These are phyloP conservation scores for Nannoperca obscura DNA, from an alignment of 2,797 vertebrate species.

Conservation along the genomic window DNA sequence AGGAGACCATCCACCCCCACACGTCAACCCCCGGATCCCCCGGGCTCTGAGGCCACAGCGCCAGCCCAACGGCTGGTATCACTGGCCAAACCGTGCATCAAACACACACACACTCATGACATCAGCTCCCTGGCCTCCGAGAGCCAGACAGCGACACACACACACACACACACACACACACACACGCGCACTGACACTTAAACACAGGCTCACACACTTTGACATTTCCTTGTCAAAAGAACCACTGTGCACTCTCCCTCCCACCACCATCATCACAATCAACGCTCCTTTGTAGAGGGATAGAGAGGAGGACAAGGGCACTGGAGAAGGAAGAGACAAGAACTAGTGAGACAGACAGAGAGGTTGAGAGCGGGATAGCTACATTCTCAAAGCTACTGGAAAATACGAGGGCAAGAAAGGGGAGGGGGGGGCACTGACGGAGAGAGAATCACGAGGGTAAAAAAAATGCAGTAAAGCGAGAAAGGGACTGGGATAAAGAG, in stretches of 20 bases:
- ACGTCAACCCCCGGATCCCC: constrained; percentile 68
- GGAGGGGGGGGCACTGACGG: constrained; percentile 46
- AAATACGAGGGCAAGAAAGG: constrained; percentile 46
- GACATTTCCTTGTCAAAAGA: constrained; percentile 87
- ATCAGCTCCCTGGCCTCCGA: constrained; percentile 75
- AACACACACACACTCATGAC: constrained; percentile 76
- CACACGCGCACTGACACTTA: constrained; percentile 63
- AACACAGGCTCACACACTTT: constrained; percentile 77
- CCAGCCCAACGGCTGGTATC: constrained; percentile 65
- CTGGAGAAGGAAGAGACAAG: constrained; percentile 57
- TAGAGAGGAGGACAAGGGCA: constrained; percentile 74
- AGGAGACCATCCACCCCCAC: constrained; percentile 70
- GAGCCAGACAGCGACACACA: constrained; percentile 68
- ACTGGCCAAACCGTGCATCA: constrained; percentile 76
- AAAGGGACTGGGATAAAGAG: constrained; percentile 73
- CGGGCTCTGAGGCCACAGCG: constrained; percentile 60
- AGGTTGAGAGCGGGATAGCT: constrained; percentile 62
- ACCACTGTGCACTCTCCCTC: constrained; percentile 81
- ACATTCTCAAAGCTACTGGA: constrained; percentile 70
- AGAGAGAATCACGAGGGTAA: constrained; percentile 63
- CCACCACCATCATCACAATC: constrained; percentile 82
- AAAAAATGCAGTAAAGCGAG: constrained; percentile 65
- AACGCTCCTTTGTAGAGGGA: constrained; percentile 82
- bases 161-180: constrained; percentile 47
- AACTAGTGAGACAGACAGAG: constrained; percentile 56